phyloP scores from a whole-genome alignment of 2,113 vertebrate species.

The Cacatua alba region DNA sequence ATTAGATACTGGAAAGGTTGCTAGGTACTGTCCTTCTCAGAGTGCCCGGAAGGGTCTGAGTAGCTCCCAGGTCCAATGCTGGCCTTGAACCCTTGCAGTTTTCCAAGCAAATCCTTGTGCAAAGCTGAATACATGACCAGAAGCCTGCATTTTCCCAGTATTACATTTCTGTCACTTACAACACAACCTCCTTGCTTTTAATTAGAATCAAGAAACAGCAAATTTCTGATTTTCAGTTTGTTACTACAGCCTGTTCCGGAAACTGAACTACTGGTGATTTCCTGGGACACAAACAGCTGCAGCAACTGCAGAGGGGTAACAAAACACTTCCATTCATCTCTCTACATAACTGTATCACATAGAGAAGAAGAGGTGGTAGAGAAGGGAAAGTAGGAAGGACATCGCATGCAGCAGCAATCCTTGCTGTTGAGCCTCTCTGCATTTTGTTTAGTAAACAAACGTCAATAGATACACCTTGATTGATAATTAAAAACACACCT shows the following conservation, averaged over 20 bases:
- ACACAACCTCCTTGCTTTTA: background rate
- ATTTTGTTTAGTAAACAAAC: background rate
- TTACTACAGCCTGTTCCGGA: background rate
- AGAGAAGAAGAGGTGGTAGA: background rate
- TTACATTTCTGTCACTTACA: background rate
- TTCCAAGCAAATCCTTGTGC: background rate
- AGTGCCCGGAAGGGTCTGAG: background rate
- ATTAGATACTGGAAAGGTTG: background rate
- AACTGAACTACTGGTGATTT: background rate
- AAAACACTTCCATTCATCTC: background rate
- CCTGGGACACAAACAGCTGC: background rate
- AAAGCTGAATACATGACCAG: background rate
- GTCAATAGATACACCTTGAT: background rate
- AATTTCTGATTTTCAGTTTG: background rate
- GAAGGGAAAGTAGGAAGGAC: background rate
- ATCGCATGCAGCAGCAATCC: background rate
- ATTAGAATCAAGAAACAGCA: background rate
- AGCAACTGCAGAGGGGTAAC: background rate
- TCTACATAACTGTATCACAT: accelerated
- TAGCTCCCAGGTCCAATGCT: background rate
- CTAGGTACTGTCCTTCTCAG: background rate
- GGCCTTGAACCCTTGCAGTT: background rate
- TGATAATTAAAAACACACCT: background rate
- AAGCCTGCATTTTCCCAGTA: background rate
- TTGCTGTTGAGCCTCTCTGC: background rate